Evolutionary conservation across 1,140 invertebrate species (phyloP).

Genomic region (Metaphire vulgaris): DNA sequence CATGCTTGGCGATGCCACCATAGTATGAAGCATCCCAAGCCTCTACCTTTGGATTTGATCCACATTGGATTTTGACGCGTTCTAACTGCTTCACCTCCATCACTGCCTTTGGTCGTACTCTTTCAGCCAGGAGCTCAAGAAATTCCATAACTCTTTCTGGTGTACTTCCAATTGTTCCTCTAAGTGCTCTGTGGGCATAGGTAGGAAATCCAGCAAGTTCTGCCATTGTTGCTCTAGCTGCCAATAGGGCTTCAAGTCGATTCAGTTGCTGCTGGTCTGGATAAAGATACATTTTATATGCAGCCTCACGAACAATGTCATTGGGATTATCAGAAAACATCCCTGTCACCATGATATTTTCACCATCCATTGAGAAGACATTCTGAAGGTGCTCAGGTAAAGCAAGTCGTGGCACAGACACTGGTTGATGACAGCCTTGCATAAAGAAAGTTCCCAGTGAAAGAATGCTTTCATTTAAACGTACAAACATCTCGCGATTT

Average conservation of each 20-base stretch:
- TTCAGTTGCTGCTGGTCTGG: slow-evolving; percentile 71
- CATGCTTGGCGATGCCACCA: slow-evolving; percentile 35
- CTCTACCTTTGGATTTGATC: slow-evolving; percentile 31
- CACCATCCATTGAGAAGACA: slow-evolving; percentile 62
- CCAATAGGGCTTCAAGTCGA: slow-evolving; percentile 66
- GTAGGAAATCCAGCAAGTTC: slow-evolving; percentile 76
- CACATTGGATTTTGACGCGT: slow-evolving; percentile 35
- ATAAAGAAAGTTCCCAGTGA: slow-evolving; percentile 81
- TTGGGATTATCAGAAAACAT: slow-evolving; percentile 73
- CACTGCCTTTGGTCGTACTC: slow-evolving; percentile 45
- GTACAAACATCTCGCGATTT: slow-evolving; percentile 67
- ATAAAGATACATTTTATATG: slow-evolving; percentile 77
- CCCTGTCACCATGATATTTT: slow-evolving; percentile 67
- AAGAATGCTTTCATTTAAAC: slow-evolving; percentile 72
- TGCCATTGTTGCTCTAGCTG: slow-evolving; percentile 69
- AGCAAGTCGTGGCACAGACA: slow-evolving; percentile 58
- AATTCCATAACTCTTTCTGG: slow-evolving; percentile 73
- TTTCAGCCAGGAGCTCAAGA: slow-evolving; percentile 67
- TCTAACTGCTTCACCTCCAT: slow-evolving; percentile 37
- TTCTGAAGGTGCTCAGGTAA: slow-evolving; percentile 67
- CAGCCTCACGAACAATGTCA: slow-evolving; percentile 68
- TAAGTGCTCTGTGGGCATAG: slow-evolving; percentile 79
- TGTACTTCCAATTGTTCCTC: slow-evolving; percentile 74
- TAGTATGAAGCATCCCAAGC: slow-evolving; percentile 48
- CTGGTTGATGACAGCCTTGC: slow-evolving; percentile 63